Evolutionary conservation across 2,113 vertebrate species (phyloP).

Genomic region (Colinus virginianus): DNA sequence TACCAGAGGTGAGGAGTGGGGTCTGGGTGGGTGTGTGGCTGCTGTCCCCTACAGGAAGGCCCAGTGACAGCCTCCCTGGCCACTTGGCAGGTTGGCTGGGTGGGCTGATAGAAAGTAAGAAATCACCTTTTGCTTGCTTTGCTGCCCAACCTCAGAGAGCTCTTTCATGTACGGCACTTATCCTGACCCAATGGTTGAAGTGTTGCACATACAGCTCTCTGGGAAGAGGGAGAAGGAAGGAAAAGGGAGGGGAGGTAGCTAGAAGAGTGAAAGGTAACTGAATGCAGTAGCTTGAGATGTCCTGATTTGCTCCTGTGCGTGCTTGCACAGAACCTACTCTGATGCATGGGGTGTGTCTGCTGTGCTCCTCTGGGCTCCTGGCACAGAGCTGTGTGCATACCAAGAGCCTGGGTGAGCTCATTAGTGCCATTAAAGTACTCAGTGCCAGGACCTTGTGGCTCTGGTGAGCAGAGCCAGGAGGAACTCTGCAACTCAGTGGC

Average conservation of each 20-base stretch:
- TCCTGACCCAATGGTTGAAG: accelerated
- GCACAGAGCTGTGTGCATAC: accelerated
- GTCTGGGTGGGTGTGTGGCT: accelerated
- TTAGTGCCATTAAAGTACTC: accelerated
- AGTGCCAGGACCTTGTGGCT: neutral
- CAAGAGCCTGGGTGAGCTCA: accelerated
- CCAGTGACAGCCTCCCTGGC: neutral
- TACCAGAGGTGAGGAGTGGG: accelerated
- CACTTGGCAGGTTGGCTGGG: accelerated
- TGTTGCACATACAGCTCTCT: accelerated
- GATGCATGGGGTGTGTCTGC: neutral
- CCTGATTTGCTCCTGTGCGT: neutral
- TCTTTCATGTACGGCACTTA: accelerated
- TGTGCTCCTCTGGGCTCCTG: neutral
- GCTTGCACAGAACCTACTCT: neutral
- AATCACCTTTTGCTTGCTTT: accelerated
- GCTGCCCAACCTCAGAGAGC: neutral
- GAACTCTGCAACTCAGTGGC: accelerated
- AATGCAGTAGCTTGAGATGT: neutral
- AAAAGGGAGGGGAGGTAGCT: no score
- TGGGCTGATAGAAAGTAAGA: neutral
- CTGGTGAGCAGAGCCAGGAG: neutral
- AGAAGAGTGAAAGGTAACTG: neutral
- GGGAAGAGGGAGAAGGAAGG: neutral
- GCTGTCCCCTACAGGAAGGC: neutral